phyloP scores from a whole-genome alignment of 2,888 invertebrate genomes.

The Argynnis bischoffii region DNA sequence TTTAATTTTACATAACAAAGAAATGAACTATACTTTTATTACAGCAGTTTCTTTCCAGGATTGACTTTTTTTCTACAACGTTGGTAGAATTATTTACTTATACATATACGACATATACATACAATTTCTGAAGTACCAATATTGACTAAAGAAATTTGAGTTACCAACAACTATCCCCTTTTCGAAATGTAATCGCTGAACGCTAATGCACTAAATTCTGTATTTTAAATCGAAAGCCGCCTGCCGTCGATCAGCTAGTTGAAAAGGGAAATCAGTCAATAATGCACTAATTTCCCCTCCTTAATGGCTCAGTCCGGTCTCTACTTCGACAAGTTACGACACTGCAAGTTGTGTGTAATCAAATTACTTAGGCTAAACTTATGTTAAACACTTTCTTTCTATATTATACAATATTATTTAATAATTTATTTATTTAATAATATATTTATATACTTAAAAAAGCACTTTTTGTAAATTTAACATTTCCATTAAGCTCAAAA shows the following conservation, averaged over 20 bases:
- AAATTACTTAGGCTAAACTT: slow-evolving; percentile 47
- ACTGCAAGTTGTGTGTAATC: slow-evolving; percentile 59
- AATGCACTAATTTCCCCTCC: slow-evolving; percentile 81
- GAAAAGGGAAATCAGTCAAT: slow-evolving; percentile 81
- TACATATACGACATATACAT: not conserved
- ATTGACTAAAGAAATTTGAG: not conserved
- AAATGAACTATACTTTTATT: no score
- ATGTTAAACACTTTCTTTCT: slow-evolving; percentile 15
- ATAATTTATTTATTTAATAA: no score
- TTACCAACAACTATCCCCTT: slow-evolving; percentile 3
- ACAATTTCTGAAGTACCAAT: not conserved
- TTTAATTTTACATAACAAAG: no score
- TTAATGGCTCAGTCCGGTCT: slow-evolving; percentile 71
- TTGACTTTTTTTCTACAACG: no score
- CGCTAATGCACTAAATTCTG: slow-evolving; percentile 60
- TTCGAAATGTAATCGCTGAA: slow-evolving; percentile 36
- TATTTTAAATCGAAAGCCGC: slow-evolving; percentile 69
- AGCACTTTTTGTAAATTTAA: no score
- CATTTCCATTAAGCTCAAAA: no score
- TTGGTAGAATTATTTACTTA: no score
- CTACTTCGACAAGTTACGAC: slow-evolving; percentile 68
- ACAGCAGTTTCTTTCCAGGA: no score
- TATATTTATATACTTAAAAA: no score
- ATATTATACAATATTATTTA: not conserved
- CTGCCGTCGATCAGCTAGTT: slow-evolving; percentile 73